Percentiles rank a stretch among this genome's conserved stretches.
phyloP scores from a whole-genome alignment of 2,888 invertebrate species.

The Argynnis bischoffii region DNA sequence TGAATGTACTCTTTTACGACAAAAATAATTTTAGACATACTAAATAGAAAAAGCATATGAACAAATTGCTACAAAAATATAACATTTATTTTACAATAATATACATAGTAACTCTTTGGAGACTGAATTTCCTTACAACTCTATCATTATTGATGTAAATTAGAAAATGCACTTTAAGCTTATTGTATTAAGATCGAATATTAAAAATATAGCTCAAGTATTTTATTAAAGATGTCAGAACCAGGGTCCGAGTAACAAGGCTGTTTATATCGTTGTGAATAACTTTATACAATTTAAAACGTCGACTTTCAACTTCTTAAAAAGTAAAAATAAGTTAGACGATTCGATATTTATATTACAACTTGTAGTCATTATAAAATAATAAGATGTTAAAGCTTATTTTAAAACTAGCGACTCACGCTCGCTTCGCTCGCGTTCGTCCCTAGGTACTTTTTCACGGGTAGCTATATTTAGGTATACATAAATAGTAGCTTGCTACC shows the following conservation, averaged over 20 bases:
- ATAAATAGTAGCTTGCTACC: too few relatives aligned
- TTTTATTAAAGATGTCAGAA: slow-evolving; percentile 36
- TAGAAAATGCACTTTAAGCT: slow-evolving; percentile 18
- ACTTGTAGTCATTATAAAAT: slow-evolving; percentile 9
- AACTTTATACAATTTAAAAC: slow-evolving; percentile 24
- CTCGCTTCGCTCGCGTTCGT: too few relatives aligned
- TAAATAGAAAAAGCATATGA: background rate
- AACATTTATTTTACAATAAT: slow-evolving; percentile 17
- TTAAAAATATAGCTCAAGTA: background rate
- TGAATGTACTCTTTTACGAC: too few relatives aligned
- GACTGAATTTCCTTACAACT: slow-evolving; percentile 30
- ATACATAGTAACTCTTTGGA: slow-evolving; percentile 27
- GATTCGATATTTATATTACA: slow-evolving; percentile 3
- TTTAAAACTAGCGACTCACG: too few relatives aligned
- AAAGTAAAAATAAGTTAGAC: slow-evolving; percentile 13
- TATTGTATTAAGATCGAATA: slow-evolving; percentile 8
- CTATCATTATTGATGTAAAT: slow-evolving; percentile 27
- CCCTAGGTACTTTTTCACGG: too few relatives aligned
- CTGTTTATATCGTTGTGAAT: slow-evolving; percentile 31
- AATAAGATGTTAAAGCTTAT: background rate
- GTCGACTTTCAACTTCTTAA: slow-evolving; percentile 17
- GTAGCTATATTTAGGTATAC: too few relatives aligned
- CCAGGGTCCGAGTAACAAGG: slow-evolving; percentile 36
- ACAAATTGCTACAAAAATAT: slow-evolving; percentile 6
- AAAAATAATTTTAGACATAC: background rate